Evolutionary conservation across 2,113 vertebrate genomes (phyloP).

Genomic region (Montifringilla adamsi): DNA sequence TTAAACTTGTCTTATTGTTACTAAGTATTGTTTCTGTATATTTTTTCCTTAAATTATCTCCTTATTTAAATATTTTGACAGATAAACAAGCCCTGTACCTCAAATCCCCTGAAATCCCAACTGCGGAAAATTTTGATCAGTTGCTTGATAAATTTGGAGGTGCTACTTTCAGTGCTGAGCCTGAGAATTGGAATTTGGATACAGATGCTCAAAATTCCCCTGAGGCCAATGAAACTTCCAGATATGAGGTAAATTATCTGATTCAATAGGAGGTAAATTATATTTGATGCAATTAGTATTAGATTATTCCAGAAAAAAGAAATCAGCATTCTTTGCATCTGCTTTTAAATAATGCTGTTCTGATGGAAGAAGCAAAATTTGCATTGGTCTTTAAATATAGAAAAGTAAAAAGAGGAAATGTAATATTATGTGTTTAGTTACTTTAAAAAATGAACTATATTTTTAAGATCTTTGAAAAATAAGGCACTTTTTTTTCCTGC

Average conservation of each 20-base stretch:
- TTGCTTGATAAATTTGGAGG: slow-evolving; percentile 73
- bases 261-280: background rate
- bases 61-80: slow-evolving; percentile 48
- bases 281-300: background rate
- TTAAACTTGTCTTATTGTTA: background rate
- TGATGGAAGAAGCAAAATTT: background rate
- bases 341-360: background rate
- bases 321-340: background rate
- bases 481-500: background rate
- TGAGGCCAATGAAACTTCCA: slow-evolving; percentile 23
- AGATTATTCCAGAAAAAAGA: background rate
- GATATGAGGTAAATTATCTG: slow-evolving; percentile 74
- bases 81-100: slow-evolving; percentile 82
- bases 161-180: slow-evolving; percentile 59
- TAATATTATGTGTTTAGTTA: background rate
- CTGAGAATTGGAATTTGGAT: slow-evolving; percentile 39
- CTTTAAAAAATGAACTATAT: background rate
- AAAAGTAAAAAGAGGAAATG: background rate
- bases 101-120: slow-evolving; percentile 79
- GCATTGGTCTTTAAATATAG: background rate
- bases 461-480: background rate
- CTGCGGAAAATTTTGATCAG: slow-evolving; percentile 79
- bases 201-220: background rate
- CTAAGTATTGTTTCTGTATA: background rate
- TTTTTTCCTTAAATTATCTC: background rate